These are phyloP conservation scores for Strigops habroptila DNA, from an alignment of 2,113 vertebrate species.

Conservation along the genomic window DNA sequence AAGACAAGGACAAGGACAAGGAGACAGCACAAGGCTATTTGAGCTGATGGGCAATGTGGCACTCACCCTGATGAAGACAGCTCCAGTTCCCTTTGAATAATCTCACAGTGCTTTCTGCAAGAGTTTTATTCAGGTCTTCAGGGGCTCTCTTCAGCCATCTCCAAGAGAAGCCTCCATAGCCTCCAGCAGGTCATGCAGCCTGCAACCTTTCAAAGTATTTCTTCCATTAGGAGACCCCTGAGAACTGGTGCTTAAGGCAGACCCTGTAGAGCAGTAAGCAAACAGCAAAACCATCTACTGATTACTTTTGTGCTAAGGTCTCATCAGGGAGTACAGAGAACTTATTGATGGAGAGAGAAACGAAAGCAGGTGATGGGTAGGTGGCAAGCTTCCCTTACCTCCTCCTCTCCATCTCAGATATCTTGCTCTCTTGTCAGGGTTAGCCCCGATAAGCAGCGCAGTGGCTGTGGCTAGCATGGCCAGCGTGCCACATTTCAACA, in stretches of 20 bases:
- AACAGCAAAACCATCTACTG: not conserved
- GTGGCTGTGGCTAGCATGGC: not conserved
- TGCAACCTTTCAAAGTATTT: not conserved
- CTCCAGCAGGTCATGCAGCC: not conserved
- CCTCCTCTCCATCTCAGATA: not conserved
- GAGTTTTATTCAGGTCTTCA: not conserved
- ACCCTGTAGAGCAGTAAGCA: not conserved
- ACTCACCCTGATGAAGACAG: not conserved
- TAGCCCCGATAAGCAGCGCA: rapidly evolving
- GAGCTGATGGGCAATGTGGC: not conserved
- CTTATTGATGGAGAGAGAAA: not conserved
- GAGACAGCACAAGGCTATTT: not conserved
- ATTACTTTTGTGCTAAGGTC: not conserved
- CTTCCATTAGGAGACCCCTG: not conserved
- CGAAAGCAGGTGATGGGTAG: not conserved
- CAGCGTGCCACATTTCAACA: not conserved
- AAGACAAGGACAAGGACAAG: not conserved
- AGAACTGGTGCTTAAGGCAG: not conserved
- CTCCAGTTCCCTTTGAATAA: not conserved
- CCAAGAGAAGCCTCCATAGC: not conserved
- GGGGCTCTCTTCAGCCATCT: not conserved
- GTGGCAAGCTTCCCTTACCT: not conserved
- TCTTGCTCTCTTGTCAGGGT: not conserved
- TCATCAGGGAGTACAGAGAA: not conserved
- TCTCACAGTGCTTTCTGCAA: not conserved